These are phyloP conservation scores for Emys orbicularis DNA, from an alignment of 2,797 vertebrate genomes.

Conservation along the genomic window DNA sequence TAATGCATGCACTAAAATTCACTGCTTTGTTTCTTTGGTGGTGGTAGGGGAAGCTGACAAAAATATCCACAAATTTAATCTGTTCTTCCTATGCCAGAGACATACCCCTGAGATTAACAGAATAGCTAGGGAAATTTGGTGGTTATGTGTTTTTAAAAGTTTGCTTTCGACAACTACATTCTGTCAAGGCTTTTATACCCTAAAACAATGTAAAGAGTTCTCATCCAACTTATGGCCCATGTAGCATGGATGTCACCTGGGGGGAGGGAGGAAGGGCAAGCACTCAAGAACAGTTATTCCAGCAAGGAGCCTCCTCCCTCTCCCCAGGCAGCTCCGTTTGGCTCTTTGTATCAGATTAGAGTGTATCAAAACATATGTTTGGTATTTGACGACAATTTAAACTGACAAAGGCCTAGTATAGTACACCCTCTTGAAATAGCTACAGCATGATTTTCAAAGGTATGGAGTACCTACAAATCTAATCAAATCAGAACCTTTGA, in stretches of 20 bases:
- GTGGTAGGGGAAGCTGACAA: not conserved
- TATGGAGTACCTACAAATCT: no score
- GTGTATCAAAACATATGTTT: no score
- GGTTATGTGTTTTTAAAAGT: not conserved
- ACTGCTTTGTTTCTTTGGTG: conserved; percentile 38
- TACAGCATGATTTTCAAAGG: no score
- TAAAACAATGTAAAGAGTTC: not conserved
- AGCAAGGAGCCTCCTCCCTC: not conserved
- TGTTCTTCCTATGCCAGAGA: not conserved
- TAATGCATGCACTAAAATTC: conserved; percentile 34
- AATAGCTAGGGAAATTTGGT: not conserved
- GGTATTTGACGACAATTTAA: no score
- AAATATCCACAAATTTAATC: not conserved
- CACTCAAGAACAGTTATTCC: not conserved
- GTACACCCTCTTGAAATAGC: no score
- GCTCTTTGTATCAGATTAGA: no score
- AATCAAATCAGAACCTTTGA: no score
- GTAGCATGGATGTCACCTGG: not conserved
- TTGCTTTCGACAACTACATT: not conserved
- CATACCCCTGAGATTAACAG: not conserved
- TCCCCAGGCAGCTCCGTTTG: not conserved
- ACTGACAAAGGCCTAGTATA: no score
- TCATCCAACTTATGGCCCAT: accelerated
- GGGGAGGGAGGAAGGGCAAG: not conserved
- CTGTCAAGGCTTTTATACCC: not conserved